These are phyloP conservation scores for Zaprionus davidi DNA, from an alignment of 1,140 invertebrate genomes.

Conservation along the genomic window DNA sequence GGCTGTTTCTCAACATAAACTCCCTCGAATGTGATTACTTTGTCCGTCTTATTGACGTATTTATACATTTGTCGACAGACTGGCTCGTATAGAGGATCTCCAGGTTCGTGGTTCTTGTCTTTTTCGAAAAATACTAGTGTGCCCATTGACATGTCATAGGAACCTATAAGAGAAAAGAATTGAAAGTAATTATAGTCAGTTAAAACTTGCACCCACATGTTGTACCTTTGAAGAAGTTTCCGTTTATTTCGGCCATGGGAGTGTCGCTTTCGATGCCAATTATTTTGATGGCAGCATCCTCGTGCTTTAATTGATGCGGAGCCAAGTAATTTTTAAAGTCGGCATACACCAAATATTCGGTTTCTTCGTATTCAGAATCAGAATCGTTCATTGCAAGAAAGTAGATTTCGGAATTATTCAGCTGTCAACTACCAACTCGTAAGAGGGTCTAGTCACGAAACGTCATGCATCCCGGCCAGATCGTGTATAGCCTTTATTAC, in stretches of 20 bases:
- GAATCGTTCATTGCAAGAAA: slow-evolving; percentile 63
- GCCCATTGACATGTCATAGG: slow-evolving; percentile 85
- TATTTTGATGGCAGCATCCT: slow-evolving; percentile 79
- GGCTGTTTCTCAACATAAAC: slow-evolving; percentile 83
- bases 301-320: slow-evolving; percentile 62
- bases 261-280: slow-evolving; percentile 86
- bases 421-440: not conserved
- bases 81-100: slow-evolving; percentile 85
- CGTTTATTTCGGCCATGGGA: slow-evolving; percentile 86
- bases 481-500: not conserved
- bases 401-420: not conserved
- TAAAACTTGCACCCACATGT: not conserved
- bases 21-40: slow-evolving; percentile 85
- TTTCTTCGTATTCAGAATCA: slow-evolving; percentile 79
- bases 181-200: not conserved
- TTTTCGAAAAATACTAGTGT: slow-evolving; percentile 86
- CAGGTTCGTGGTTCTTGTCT: slow-evolving; percentile 74
- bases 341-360: slow-evolving; percentile 73
- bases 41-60: slow-evolving; percentile 85
- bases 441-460: slow-evolving; percentile 4
- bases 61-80: slow-evolving; percentile 80
- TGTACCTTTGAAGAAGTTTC: slow-evolving; percentile 84
- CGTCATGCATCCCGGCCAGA: not conserved
- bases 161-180: slow-evolving; percentile 57
- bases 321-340: slow-evolving; percentile 78